Conservation (phyloP, 1,140 invertebrate genomes). For the Acromyrmex heyeri region DNA sequence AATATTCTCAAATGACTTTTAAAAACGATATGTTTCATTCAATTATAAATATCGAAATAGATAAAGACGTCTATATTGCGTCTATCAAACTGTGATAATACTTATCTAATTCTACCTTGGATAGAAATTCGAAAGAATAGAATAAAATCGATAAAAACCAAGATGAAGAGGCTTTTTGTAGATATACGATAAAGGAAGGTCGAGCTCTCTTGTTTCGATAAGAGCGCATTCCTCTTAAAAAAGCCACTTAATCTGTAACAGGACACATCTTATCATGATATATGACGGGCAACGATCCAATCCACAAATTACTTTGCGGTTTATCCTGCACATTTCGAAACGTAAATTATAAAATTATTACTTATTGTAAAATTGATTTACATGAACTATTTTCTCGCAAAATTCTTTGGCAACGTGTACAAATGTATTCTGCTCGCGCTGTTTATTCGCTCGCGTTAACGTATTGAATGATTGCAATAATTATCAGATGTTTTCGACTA, state of each 20-base stretch:
- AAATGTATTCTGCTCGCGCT: constrained; percentile 8
- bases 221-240: constrained; percentile 10
- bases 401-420: background rate
- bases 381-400: background rate
- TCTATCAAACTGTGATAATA: background rate
- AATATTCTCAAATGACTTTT: too few species aligned
- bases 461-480: constrained; percentile 21
- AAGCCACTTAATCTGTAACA: constrained; percentile 18
- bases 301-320: background rate
- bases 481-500: constrained; percentile 47
- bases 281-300: background rate
- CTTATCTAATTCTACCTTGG: background rate
- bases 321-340: background rate
- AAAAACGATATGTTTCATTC: background rate
- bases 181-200: background rate
- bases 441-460: constrained; percentile 29
- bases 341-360: background rate
- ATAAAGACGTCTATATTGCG: background rate
- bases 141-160: background rate
- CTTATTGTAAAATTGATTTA: constrained; percentile 13
- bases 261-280: background rate
- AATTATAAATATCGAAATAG: background rate
- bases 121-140: background rate
- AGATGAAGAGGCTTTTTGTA: background rate
- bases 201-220: background rate